A percentile compares a stretch with the other conserved stretches of the same genome.
phyloP scores from a whole-genome alignment of 2,797 vertebrate species.

The Austrolebias charrua region DNA sequence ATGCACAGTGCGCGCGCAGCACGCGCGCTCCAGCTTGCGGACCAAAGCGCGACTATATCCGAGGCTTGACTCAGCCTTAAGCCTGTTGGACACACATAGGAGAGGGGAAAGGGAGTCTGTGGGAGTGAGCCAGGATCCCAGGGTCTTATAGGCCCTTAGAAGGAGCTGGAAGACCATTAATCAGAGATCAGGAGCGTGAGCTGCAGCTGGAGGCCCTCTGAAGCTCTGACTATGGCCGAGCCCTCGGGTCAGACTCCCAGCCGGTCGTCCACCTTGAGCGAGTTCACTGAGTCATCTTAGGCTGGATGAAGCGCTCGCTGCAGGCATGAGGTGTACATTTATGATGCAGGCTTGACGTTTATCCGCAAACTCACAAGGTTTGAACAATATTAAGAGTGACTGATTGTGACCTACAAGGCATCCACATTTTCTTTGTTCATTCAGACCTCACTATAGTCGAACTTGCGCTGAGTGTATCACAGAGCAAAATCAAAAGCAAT shows the following conservation, averaged over 20 bases:
- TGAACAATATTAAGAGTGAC: background rate
- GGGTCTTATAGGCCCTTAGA: constrained; percentile 78
- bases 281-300: constrained; percentile 31
- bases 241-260: constrained; percentile 62
- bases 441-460: background rate
- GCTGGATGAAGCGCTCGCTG: constrained; percentile 64
- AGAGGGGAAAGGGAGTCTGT: constrained; percentile 61
- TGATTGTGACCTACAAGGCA: background rate
- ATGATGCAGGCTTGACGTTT: constrained; percentile 40
- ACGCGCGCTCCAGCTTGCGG: too few species aligned
- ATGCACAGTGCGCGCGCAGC: too few species aligned
- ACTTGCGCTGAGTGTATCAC: background rate
- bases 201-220: constrained; percentile 72
- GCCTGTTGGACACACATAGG: constrained; percentile 85
- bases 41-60: too few species aligned
- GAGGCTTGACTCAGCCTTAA: too few species aligned
- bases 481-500: constrained; percentile 3
- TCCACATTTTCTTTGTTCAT: background rate
- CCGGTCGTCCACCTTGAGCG: constrained; percentile 46
- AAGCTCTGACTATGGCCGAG: constrained; percentile 49
- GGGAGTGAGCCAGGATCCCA: constrained; percentile 62
- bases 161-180: constrained; percentile 79
- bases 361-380: constrained; percentile 31
- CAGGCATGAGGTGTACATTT: constrained; percentile 68
- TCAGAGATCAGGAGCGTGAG: constrained; percentile 76